phyloP scores from a whole-genome alignment of 2,797 vertebrate species.

The Dendrocincla tyrannina region DNA sequence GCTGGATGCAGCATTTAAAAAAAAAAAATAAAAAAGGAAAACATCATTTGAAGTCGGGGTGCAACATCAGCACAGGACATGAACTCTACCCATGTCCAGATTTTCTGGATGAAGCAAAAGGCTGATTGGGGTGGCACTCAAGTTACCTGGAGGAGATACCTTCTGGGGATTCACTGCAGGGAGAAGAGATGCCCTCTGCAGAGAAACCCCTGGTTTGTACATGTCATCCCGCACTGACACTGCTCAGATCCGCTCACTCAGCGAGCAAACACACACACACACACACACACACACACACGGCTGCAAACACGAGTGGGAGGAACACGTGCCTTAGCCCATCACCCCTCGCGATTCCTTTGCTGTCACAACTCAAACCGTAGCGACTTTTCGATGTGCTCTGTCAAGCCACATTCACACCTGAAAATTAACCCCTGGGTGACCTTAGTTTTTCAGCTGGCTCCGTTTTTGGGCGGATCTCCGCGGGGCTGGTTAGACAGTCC shows the following conservation, averaged over 20 bases:
- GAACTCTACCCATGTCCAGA: not conserved
- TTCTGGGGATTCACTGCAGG: not conserved
- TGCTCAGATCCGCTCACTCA: not conserved
- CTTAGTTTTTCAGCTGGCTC: rapidly evolving
- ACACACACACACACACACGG: too few relatives aligned
- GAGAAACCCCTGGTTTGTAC: not conserved
- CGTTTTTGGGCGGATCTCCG: not conserved
- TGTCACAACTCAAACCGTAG: not conserved
- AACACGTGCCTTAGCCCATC: rapidly evolving
- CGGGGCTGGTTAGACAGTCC: rapidly evolving
- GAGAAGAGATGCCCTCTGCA: not conserved
- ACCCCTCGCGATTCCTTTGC: too few relatives aligned
- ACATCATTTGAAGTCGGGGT: not conserved
- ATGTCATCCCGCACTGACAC: not conserved
- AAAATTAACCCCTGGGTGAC: rapidly evolving
- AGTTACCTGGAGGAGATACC: not conserved
- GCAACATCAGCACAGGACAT: not conserved
- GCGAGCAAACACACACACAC: not conserved
- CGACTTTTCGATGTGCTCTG: rapidly evolving
- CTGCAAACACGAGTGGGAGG: not conserved
- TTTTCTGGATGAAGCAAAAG: not conserved
- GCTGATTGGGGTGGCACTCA: not conserved
- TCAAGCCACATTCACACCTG: too few relatives aligned
- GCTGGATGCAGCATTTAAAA: not conserved
- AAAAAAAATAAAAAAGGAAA: not conserved